phyloP scores from a whole-genome alignment of 2,797 vertebrate species.

The Etheostoma nigrum region DNA sequence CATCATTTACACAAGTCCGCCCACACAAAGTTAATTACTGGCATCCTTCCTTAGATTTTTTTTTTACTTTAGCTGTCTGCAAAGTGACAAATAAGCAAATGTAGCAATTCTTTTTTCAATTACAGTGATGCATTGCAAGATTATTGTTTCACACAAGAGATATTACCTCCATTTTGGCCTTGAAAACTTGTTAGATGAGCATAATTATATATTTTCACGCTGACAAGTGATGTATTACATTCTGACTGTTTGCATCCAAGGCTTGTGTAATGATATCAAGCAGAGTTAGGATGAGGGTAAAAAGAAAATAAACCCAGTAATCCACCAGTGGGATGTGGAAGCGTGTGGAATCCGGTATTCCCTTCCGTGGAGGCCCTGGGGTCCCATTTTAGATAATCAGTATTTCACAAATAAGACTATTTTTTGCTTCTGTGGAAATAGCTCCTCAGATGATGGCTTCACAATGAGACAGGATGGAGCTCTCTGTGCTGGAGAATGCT shows the following conservation, averaged over 20 bases:
- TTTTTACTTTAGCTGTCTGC: conserved; percentile 46
- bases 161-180: conserved; percentile 62
- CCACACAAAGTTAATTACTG: conserved; percentile 59
- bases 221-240: conserved; percentile 62
- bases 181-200: conserved; percentile 63
- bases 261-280: conserved; percentile 54
- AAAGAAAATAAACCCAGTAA: conserved; percentile 25
- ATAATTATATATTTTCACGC: conserved; percentile 65
- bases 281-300: conserved; percentile 35
- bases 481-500: conserved; percentile 73
- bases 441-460: conserved; percentile 76
- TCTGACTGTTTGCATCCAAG: conserved; percentile 51
- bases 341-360: conserved; percentile 69
- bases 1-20: conserved; percentile 35
- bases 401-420: conserved; percentile 79
- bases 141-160: conserved; percentile 63
- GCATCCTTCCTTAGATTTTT: conserved; percentile 40
- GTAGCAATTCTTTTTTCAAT: conserved; percentile 49
- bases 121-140: conserved; percentile 61
- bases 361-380: conserved; percentile 66
- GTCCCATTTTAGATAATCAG: conserved; percentile 78
- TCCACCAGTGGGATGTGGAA: conserved; percentile 67
- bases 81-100: conserved; percentile 65
- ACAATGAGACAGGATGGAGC: conserved; percentile 79
- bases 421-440: conserved; percentile 77